Percentiles rank a stretch among this genome's conserved stretches.
Conservation (phyloP, 2,113 vertebrate genomes). For the Pedionomus torquatus region DNA sequence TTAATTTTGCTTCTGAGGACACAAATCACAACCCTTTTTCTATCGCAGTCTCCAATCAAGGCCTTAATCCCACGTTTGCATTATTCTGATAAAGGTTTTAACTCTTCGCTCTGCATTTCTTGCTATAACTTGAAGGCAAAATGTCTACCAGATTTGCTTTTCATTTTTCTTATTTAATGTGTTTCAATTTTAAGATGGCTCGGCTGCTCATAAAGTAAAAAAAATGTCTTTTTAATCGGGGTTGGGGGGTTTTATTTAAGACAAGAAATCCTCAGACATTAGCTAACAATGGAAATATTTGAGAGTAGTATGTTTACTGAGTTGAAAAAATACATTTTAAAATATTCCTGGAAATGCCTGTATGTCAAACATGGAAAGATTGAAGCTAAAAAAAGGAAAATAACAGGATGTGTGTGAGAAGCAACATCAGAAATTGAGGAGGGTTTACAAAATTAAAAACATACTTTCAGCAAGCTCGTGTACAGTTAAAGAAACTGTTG, state of each 20-base stretch:
- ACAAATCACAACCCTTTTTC: neutral
- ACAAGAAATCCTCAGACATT: neutral
- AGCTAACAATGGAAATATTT: neutral
- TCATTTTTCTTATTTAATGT: neutral
- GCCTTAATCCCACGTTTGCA: neutral
- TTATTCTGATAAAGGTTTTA: neutral
- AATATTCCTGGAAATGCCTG: slow-evolving; percentile 16
- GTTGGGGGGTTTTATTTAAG: neutral
- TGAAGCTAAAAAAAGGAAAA: slow-evolving; percentile 19
- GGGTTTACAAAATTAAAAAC: slow-evolving; percentile 17
- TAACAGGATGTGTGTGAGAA: slow-evolving; percentile 2
- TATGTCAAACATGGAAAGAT: neutral
- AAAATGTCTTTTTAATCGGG: neutral
- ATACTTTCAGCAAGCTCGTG: neutral
- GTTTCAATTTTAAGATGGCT: neutral
- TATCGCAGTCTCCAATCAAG: neutral
- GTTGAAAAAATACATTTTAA: neutral
- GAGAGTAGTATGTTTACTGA: neutral
- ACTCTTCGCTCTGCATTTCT: neutral
- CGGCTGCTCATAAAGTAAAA: neutral
- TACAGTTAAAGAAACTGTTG: slow-evolving; percentile 2
- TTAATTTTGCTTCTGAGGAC: neutral
- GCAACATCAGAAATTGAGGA: neutral
- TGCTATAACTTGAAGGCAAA: neutral
- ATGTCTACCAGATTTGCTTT: neutral